These are phyloP conservation scores for Galago senegalensis DNA, from an alignment of 2,797 vertebrate species.

Conservation along the genomic window DNA sequence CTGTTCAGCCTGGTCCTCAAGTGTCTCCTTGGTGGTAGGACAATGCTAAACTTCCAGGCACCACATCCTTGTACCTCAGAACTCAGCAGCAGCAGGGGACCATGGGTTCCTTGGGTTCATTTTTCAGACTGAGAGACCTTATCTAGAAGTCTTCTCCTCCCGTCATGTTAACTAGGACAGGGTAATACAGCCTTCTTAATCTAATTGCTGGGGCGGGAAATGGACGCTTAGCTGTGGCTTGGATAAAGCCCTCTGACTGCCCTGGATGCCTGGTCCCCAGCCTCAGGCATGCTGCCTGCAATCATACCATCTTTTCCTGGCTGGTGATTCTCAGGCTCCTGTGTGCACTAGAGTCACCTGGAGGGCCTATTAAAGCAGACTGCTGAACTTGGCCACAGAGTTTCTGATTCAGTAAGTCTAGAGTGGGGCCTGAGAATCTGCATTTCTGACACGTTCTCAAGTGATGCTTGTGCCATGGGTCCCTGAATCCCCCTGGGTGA, in stretches of 20 bases:
- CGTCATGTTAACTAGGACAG: rapidly evolving
- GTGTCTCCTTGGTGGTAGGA: background rate
- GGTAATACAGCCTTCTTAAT: background rate
- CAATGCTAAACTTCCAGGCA: background rate
- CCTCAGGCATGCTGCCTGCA: background rate
- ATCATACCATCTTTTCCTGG: rapidly evolving
- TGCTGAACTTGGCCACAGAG: too few relatives aligned
- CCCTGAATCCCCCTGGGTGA: background rate
- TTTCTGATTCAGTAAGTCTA: background rate
- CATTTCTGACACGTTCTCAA: background rate
- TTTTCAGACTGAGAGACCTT: background rate
- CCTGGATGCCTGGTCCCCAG: background rate
- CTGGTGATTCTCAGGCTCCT: background rate
- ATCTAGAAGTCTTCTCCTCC: background rate
- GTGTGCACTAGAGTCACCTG: background rate
- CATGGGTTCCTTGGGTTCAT: background rate
- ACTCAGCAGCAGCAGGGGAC: background rate
- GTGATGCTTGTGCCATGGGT: background rate
- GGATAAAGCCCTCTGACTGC: background rate
- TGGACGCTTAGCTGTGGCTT: background rate
- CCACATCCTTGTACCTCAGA: background rate
- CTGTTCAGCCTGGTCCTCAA: background rate
- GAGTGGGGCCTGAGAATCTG: background rate
- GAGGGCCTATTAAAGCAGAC: background rate
- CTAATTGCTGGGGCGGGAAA: background rate